Evolutionary conservation across 2,888 invertebrate genomes (phyloP).

Genomic region (Crioceris asparagi): DNA sequence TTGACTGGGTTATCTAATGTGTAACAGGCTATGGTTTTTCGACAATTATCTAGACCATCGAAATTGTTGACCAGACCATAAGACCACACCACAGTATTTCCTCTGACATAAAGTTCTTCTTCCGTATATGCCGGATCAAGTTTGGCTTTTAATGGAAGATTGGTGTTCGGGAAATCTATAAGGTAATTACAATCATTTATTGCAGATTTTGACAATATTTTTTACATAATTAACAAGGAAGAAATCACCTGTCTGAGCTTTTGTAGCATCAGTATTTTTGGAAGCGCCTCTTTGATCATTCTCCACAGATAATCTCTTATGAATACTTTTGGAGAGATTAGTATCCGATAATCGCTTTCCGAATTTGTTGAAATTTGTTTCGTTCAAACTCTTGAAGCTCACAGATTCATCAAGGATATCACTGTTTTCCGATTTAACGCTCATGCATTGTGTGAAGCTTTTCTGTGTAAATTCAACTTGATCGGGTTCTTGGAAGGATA

Average conservation of each 20-base stretch:
- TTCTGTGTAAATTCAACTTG: conserved; percentile 13
- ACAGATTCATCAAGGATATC: conserved; percentile 27
- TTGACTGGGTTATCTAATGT: conserved; percentile 74
- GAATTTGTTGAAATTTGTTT: conserved; percentile 24
- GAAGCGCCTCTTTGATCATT: conserved; percentile 12
- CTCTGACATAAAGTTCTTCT: conserved; percentile 81
- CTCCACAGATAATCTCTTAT: conserved; percentile 21
- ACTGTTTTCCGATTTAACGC: conserved; percentile 17
- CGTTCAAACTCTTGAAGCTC: conserved; percentile 25
- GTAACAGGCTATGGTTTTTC: conserved; percentile 58
- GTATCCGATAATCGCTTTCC: conserved; percentile 28
- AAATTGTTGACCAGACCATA: conserved; percentile 48
- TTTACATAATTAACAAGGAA: background rate
- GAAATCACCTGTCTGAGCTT: background rate
- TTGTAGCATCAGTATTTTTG: conserved; percentile 1
- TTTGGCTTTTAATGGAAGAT: conserved; percentile 18
- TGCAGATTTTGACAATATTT: no score
- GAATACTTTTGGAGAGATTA: conserved; percentile 19
- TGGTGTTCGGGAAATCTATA: no score
- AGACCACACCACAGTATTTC: conserved; percentile 75
- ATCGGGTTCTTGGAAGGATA: conserved; percentile 10
- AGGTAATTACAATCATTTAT: no score
- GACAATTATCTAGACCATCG: conserved; percentile 40
- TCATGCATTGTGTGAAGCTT: conserved; percentile 13
- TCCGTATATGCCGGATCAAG: conserved; percentile 44